A percentile compares a stretch with the other conserved stretches of the same genome.
Evolutionary conservation across 2,797 vertebrate genomes (phyloP).

Genomic region (Heliangelus exortis): DNA sequence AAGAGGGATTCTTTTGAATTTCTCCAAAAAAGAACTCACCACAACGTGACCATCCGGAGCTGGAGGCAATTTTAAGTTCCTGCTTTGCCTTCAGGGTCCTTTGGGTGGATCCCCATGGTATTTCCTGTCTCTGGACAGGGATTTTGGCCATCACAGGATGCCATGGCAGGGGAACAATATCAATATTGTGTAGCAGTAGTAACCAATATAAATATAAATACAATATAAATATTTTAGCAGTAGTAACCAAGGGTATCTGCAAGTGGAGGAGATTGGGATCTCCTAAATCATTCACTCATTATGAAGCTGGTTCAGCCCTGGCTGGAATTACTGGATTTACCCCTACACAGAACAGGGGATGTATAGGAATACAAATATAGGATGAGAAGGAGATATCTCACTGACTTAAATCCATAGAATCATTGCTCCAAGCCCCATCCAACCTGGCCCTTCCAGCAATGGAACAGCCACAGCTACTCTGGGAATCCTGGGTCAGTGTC

Average conservation of each 20-base stretch:
- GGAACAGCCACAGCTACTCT: no score
- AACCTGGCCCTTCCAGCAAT: no score
- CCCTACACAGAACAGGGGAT: background rate
- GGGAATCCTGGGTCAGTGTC: no score
- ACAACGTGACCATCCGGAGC: background rate
- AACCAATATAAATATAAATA: background rate
- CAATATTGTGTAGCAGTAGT: background rate
- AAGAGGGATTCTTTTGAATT: background rate
- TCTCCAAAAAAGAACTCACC: background rate
- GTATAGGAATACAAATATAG: background rate
- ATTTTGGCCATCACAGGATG: background rate
- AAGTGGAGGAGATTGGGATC: background rate
- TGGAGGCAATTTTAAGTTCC: background rate
- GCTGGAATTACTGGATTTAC: background rate
- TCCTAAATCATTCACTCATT: background rate
- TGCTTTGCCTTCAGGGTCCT: background rate
- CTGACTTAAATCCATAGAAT: background rate
- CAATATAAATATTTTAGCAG: background rate
- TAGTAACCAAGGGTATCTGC: background rate
- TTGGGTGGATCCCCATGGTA: background rate
- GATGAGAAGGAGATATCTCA: background rate
- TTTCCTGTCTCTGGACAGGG: background rate
- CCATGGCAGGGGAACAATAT: background rate
- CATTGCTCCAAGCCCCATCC: no score
- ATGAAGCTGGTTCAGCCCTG: background rate